Evolutionary conservation across 2,888 invertebrate genomes (phyloP).

Genomic region (Eristalinus aeneus): DNA sequence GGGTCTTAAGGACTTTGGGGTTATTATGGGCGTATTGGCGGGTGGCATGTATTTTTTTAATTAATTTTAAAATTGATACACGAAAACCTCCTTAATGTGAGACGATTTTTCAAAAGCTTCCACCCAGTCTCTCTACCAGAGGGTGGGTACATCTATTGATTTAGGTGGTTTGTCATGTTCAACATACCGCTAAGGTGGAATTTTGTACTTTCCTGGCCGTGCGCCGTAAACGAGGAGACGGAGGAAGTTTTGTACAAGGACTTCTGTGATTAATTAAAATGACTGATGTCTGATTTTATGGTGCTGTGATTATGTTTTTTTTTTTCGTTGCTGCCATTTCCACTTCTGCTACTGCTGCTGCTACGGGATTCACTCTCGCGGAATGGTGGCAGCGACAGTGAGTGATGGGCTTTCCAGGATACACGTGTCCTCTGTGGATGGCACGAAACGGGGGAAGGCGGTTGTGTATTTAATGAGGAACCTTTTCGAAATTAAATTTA

Average conservation of each 20-base stretch:
- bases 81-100: constrained; percentile 27
- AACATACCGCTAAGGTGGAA: constrained; percentile 41
- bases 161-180: constrained; percentile 57
- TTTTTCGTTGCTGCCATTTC: not conserved
- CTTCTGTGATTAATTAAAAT: constrained; percentile 64
- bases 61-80: constrained; percentile 59
- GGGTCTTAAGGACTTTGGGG: constrained; percentile 20
- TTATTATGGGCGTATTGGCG: constrained; percentile 22
- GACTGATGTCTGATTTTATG: constrained; percentile 51
- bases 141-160: constrained; percentile 38
- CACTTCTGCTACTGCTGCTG: not conserved
- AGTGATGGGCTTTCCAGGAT: constrained; percentile 17
- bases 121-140: not conserved
- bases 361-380: not conserved
- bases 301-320: constrained; percentile 34
- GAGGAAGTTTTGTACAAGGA: constrained; percentile 29
- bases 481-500: not conserved
- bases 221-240: not conserved
- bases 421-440: not conserved
- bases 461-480: not conserved
- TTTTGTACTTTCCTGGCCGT: constrained; percentile 12
- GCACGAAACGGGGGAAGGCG: not conserved
- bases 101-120: constrained; percentile 19
- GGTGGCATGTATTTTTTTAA: constrained; percentile 51
- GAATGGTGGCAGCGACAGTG: not conserved